Percentiles rank a stretch among this genome's conserved stretches.
These are phyloP conservation scores for Pollenia angustigena DNA, from an alignment of 2,888 invertebrate species.

Conservation along the genomic window DNA sequence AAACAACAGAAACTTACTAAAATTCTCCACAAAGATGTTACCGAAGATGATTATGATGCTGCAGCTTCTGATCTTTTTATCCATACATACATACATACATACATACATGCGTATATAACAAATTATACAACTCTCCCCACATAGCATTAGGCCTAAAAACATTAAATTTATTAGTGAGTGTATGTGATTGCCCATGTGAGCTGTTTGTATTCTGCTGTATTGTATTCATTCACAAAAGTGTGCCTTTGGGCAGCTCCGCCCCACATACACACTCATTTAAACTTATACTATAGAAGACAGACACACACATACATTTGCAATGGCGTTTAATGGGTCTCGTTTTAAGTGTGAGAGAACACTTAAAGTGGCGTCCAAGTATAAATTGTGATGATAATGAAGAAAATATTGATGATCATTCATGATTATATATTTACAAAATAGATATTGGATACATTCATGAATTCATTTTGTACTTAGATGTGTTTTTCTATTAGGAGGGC, in stretches of 20 bases:
- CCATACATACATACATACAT: conserved; percentile 1
- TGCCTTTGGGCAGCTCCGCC: conserved; percentile 83
- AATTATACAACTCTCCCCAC: not conserved
- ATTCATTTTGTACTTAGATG: not conserved
- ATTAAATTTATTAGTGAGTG: not conserved
- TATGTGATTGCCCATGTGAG: not conserved
- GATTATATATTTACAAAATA: conserved; percentile 40
- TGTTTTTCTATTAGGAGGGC: no score
- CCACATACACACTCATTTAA: conserved; percentile 75
- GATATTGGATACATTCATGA: not conserved
- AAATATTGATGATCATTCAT: conserved; percentile 30
- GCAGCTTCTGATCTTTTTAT: conserved; percentile 17
- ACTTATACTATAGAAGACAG: no score
- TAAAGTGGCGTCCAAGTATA: conserved; percentile 62
- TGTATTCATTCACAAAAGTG: conserved; percentile 82
- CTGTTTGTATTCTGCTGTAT: not conserved
- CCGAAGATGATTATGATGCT: conserved; percentile 31
- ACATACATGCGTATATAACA: not conserved
- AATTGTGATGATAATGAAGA: conserved; percentile 48
- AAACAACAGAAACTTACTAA: not conserved
- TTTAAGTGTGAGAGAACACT: conserved; percentile 66
- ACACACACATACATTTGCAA: conserved; percentile 52
- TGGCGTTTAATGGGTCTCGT: conserved; percentile 72
- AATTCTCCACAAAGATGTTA: conserved; percentile 26
- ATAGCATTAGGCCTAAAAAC: no score